Percentiles rank a stretch among this genome's conserved stretches.
Evolutionary conservation across 2,888 invertebrate genomes (phyloP).

Genomic region (Microplitis deprimator): DNA sequence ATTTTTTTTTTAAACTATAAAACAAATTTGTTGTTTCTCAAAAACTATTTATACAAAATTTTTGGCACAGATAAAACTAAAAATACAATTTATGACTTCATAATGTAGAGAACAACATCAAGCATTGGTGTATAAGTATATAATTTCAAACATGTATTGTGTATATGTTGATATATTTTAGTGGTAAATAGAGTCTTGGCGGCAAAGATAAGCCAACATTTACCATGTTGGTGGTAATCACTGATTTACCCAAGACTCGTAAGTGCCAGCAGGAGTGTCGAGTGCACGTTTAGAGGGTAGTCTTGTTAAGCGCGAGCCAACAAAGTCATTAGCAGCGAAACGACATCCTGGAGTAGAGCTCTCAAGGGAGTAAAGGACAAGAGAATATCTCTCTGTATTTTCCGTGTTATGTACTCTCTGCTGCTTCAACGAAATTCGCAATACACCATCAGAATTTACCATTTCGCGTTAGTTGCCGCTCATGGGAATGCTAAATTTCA

Average conservation of each 20-base stretch:
- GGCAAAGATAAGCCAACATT: slow-evolving; percentile 46
- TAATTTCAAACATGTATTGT: not conserved
- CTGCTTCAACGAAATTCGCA: slow-evolving; percentile 18
- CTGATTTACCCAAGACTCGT: slow-evolving; percentile 41
- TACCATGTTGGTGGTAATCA: slow-evolving; percentile 42
- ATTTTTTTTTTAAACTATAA: too few species aligned
- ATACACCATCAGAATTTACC: slow-evolving; percentile 10
- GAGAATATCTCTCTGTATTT: slow-evolving; percentile 39
- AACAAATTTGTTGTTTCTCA: too few species aligned
- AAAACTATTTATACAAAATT: too few species aligned
- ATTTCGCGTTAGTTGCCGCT: slow-evolving; percentile 16
- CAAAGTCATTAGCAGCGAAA: slow-evolving; percentile 64
- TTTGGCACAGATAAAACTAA: too few species aligned
- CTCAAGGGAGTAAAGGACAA: slow-evolving; percentile 39
- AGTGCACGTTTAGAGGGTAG: slow-evolving; percentile 61
- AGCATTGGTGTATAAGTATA: not conserved
- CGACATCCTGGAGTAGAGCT: slow-evolving; percentile 50
- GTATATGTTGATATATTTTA: slow-evolving; percentile 3
- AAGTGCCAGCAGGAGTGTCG: slow-evolving; percentile 56
- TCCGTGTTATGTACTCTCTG: slow-evolving; percentile 15
- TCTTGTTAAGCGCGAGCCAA: slow-evolving; percentile 65
- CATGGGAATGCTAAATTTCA: slow-evolving; percentile 26
- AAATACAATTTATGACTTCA: not conserved
- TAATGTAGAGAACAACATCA: not conserved
- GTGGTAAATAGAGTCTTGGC: slow-evolving; percentile 31